phyloP scores from a whole-genome alignment of 2,888 invertebrate genomes.

The Cheiracanthium punctorium region DNA sequence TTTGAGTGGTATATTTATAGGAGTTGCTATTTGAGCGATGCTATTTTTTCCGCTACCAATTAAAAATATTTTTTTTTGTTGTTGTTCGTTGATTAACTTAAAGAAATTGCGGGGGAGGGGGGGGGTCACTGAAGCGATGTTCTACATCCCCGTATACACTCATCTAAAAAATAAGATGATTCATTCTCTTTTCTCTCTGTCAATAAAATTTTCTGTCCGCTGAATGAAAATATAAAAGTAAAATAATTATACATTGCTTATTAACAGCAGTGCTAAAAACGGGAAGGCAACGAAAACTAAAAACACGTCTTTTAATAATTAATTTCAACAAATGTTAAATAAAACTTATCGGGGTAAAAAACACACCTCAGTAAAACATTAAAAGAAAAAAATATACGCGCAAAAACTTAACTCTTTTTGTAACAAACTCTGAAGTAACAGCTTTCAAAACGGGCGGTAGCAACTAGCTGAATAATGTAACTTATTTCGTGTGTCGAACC shows the following conservation, averaged over 20 bases:
- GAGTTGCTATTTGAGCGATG: no score
- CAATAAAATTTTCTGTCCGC: no score
- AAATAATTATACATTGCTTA: background rate
- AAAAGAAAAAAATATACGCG: background rate
- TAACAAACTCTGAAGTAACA: background rate
- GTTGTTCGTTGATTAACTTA: no score
- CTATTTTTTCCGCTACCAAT: no score
- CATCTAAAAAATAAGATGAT: no score
- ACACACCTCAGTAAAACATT: constrained; percentile 22
- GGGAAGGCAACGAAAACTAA: background rate
- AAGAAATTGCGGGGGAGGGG: no score
- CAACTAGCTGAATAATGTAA: constrained; percentile 49
- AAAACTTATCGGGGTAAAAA: constrained; percentile 22
- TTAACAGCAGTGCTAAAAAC: background rate
- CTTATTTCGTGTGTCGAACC: constrained; percentile 14
- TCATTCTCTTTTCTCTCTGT: no score
- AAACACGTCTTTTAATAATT: constrained; percentile 43
- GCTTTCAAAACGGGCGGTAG: constrained; percentile 21
- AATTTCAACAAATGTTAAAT: constrained; percentile 53
- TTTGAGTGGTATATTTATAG: no score
- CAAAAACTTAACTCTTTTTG: background rate
- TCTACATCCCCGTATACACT: no score
- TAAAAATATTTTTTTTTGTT: no score
- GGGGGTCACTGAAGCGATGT: no score
- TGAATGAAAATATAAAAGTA: background rate